phyloP scores from a whole-genome alignment of 2,113 vertebrate species.

The Leptocoma aspasia region DNA sequence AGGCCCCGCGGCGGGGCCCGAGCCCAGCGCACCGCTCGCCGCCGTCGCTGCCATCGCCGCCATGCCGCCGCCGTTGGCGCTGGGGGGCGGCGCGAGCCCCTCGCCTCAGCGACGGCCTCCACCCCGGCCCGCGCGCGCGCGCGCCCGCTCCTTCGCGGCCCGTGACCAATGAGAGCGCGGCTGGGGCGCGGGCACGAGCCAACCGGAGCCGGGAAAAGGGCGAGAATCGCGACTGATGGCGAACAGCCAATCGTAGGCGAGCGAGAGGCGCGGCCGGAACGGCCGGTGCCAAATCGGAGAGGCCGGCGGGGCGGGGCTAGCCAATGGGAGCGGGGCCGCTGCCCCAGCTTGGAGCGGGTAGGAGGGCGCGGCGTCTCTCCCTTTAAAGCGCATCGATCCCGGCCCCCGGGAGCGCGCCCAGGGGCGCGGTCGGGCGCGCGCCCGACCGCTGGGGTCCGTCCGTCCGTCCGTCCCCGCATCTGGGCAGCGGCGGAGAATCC shows the following conservation, averaged over 20 bases:
- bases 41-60: neutral
- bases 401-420: neutral
- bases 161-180: neutral
- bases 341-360: neutral
- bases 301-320: neutral
- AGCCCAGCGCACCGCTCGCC: neutral
- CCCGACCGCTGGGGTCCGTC: fast-evolving
- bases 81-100: neutral
- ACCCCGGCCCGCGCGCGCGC: neutral
- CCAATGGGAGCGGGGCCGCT: neutral
- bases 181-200: neutral
- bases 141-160: neutral
- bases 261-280: neutral
- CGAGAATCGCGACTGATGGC: neutral
- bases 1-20: neutral
- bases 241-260: neutral
- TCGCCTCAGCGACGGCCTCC: neutral
- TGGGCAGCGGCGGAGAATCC: no score
- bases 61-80: neutral
- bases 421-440: neutral
- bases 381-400: neutral
- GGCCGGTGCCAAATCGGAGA: neutral
- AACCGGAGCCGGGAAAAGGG: neutral
- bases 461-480: fast-evolving
- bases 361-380: neutral